Evolutionary conservation across 2,797 vertebrate genomes (phyloP).

Genomic region (Coracias cyanogaster): DNA sequence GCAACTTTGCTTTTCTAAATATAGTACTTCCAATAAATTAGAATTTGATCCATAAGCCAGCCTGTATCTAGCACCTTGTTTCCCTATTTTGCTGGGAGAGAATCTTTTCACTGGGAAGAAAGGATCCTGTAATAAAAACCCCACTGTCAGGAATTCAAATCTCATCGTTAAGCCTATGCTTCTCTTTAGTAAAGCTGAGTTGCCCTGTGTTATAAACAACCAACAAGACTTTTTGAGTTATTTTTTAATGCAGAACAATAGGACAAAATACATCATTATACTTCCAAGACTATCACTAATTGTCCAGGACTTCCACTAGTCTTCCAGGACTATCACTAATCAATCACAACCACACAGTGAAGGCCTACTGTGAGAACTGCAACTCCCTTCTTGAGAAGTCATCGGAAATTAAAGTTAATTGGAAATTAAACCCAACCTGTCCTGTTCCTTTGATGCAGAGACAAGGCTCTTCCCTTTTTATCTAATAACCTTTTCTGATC

Average conservation of each 20-base stretch:
- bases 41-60: neutral
- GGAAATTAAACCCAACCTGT: neutral
- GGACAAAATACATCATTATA: neutral
- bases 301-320: no score
- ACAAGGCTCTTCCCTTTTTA: neutral
- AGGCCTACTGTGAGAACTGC: neutral
- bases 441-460: no score
- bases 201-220: no score
- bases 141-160: neutral
- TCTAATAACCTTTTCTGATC: neutral
- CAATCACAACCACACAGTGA: neutral
- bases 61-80: neutral
- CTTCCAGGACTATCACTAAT: neutral
- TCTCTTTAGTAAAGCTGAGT: no score
- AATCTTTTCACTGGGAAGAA: neutral
- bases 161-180: neutral
- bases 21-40: neutral
- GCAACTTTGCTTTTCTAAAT: neutral
- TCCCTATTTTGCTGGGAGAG: neutral
- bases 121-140: neutral
- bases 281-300: no score
- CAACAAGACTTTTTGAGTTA: neutral
- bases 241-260: no score
- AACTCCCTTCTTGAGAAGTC: neutral
- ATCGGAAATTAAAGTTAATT: no score